Evolutionary conservation across 1,140 invertebrate genomes (phyloP).

Genomic region (Drosophila miranda): DNA sequence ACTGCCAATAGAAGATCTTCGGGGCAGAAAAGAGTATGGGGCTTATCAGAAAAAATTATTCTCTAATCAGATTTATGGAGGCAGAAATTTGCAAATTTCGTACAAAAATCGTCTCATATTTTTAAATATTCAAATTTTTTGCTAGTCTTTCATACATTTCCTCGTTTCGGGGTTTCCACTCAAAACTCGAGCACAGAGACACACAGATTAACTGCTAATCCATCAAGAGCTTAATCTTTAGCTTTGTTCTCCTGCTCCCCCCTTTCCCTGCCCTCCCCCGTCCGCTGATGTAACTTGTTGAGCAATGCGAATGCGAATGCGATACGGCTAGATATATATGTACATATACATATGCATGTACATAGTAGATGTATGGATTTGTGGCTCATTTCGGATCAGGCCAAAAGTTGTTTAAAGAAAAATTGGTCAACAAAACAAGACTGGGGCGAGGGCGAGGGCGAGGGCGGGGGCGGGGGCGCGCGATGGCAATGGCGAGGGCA

Average conservation of each 20-base stretch:
- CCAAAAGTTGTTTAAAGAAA: constrained; percentile 25
- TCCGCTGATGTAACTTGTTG: constrained; percentile 44
- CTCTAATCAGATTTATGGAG: too few species aligned
- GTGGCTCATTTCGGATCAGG: constrained; percentile 13
- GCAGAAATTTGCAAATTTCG: too few species aligned
- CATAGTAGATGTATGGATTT: constrained; percentile 3
- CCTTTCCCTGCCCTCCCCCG: neutral
- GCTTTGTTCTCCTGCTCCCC: constrained; percentile 17
- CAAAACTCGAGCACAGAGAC: constrained; percentile 1
- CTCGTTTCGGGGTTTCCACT: constrained; percentile 5
- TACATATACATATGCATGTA: too few species aligned
- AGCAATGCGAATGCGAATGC: constrained; percentile 10
- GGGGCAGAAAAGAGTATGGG: too few species aligned
- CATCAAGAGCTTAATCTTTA: constrained; percentile 43
- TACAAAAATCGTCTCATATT: too few species aligned
- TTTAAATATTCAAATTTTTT: too few species aligned
- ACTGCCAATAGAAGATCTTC: too few species aligned
- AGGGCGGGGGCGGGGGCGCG: constrained; percentile 5
- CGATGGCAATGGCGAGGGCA: constrained; percentile 23
- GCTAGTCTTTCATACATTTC: constrained; percentile 14
- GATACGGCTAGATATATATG: neutral
- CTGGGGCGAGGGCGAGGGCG: constrained; percentile 14
- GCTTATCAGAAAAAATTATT: too few species aligned
- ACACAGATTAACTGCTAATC: constrained; percentile 33
- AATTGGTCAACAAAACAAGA: constrained; percentile 44